Evolutionary conservation across 2,888 invertebrate genomes (phyloP).

Genomic region (Periphyllus acericola): DNA sequence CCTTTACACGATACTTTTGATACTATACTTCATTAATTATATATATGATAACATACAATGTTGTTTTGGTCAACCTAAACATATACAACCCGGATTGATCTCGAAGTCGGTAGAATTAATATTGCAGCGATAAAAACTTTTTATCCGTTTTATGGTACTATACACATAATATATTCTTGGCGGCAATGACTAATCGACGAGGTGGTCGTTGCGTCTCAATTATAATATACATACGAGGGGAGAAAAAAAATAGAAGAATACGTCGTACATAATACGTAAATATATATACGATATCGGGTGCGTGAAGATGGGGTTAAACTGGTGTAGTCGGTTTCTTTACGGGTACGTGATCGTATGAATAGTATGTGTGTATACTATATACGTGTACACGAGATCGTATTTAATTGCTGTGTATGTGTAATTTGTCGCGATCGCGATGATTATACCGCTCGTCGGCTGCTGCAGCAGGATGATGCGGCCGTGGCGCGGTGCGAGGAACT

Average conservation of each 20-base stretch:
- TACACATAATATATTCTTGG: neutral
- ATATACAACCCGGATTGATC: no score
- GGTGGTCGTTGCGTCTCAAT: neutral
- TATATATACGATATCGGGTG: neutral
- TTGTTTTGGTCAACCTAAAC: no score
- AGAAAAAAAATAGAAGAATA: neutral
- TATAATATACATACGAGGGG: neutral
- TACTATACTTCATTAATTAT: no score
- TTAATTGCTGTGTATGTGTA: slow-evolving; percentile 39
- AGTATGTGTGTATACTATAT: neutral
- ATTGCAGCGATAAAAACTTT: no score
- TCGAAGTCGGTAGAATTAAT: no score
- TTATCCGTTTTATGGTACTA: no score
- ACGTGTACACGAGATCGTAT: neutral
- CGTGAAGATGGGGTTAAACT: neutral
- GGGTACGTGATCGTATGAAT: neutral
- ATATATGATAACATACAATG: no score
- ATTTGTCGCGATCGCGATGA: slow-evolving; percentile 46
- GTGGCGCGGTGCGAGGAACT: neutral
- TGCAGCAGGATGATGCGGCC: neutral
- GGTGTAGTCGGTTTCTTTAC: neutral
- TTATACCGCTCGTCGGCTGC: neutral
- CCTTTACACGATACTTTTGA: no score
- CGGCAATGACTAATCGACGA: neutral
- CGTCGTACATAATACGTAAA: neutral